Evolutionary conservation across 2,797 vertebrate genomes (phyloP).

Genomic region (Sebastes cheni): DNA sequence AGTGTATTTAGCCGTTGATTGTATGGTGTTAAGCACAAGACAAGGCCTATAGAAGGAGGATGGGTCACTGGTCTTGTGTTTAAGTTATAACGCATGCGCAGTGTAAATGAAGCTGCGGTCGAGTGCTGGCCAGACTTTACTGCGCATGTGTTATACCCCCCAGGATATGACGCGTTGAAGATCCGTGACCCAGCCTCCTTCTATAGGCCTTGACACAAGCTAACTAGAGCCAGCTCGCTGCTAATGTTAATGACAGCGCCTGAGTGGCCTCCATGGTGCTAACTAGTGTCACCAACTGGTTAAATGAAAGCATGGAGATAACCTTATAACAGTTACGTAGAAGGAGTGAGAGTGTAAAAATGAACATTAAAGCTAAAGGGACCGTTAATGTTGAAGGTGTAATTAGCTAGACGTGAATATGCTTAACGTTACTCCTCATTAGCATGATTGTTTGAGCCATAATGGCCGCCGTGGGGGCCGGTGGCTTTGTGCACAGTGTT

Average conservation of each 20-base stretch:
- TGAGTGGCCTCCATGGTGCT: neutral
- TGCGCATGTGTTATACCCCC: no score
- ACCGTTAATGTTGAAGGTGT: no score
- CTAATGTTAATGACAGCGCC: slow-evolving; percentile 13
- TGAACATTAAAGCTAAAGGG: neutral
- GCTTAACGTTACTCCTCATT: neutral
- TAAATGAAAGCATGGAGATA: neutral
- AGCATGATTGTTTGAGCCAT: neutral
- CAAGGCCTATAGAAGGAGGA: no score
- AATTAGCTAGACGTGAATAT: neutral
- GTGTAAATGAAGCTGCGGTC: no score
- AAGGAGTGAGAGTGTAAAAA: neutral
- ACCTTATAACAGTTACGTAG: neutral
- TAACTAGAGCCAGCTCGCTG: neutral
- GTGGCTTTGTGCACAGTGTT: neutral
- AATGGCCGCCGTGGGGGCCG: neutral
- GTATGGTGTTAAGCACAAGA: no score
- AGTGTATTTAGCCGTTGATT: no score
- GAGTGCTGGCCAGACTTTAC: no score
- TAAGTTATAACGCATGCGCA: no score
- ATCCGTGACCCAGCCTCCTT: no score
- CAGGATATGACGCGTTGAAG: no score
- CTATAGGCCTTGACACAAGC: no score
- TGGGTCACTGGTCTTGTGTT: no score
- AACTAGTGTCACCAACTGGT: neutral